These are phyloP conservation scores for Machaerirhynchus nigripectus DNA, from an alignment of 2,113 vertebrate genomes.

Conservation along the genomic window DNA sequence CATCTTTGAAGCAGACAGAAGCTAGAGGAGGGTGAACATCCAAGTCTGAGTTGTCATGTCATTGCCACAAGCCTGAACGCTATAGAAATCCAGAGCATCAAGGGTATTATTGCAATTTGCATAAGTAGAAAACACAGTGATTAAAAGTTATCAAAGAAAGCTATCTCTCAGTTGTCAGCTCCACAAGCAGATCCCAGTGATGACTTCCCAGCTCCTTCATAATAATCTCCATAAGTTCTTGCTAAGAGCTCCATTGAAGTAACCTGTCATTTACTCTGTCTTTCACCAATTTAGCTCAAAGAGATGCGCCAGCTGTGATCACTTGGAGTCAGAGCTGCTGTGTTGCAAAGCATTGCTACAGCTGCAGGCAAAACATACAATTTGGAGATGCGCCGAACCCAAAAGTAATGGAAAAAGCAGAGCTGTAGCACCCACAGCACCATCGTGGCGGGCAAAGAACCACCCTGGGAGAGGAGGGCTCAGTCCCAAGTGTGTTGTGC, in stretches of 20 bases:
- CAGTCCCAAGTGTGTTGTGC: not conserved
- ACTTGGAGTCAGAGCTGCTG: conserved; percentile 7
- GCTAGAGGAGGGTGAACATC: not conserved
- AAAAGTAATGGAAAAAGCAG: not conserved
- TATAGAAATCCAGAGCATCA: conserved; percentile 12
- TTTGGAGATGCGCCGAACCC: not conserved
- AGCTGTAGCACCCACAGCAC: not conserved
- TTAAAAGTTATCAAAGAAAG: conserved; percentile 63
- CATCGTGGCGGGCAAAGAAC: rapidly evolving
- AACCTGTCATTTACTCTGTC: conserved; percentile 63
- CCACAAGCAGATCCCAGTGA: conserved; percentile 35
- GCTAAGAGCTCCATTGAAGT: conserved; percentile 37
- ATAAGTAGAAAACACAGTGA: conserved; percentile 55
- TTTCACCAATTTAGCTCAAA: conserved; percentile 59
- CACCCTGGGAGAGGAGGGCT: not conserved
- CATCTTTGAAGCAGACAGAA: not conserved
- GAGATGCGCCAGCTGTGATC: conserved; percentile 40
- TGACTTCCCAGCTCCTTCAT: conserved; percentile 44
- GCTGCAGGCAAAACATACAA: conserved; percentile 15
- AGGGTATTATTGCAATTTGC: conserved; percentile 49
- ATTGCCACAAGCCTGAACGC: not conserved
- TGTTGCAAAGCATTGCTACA: not conserved
- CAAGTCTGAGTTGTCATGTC: conserved; percentile 8
- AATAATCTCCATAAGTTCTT: conserved; percentile 40
- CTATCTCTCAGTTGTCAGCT: conserved; percentile 38